phyloP scores from a whole-genome alignment of 1,140 invertebrate genomes.

The Limonius californicus region DNA sequence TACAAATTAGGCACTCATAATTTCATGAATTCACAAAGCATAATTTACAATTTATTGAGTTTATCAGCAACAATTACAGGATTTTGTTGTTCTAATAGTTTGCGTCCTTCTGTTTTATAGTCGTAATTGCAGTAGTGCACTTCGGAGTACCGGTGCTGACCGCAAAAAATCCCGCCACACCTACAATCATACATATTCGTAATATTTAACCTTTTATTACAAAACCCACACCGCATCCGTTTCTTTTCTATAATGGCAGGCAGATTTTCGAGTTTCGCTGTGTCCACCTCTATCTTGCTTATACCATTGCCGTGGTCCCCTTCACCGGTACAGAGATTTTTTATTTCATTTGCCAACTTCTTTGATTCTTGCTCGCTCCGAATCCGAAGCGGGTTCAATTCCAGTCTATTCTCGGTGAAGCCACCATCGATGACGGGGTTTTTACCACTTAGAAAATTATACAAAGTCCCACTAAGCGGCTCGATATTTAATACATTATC shows the following conservation, averaged over 20 bases:
- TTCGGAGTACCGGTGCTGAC: slow-evolving; percentile 74
- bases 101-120: slow-evolving; percentile 69
- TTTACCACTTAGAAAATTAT: neutral
- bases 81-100: slow-evolving; percentile 60
- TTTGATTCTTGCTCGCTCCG: neutral
- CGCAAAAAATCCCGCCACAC: slow-evolving; percentile 70
- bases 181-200: slow-evolving; percentile 71
- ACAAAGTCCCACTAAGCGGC: neutral
- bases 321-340: neutral
- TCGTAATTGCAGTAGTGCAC: slow-evolving; percentile 74
- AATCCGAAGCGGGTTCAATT: neutral
- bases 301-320: neutral
- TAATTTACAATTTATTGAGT: slow-evolving; percentile 67
- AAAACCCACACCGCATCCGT: slow-evolving; percentile 56
- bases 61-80: slow-evolving; percentile 67
- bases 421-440: neutral
- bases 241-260: slow-evolving; percentile 8
- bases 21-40: slow-evolving; percentile 1
- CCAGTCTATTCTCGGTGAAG: neutral
- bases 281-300: neutral
- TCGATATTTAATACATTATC: slow-evolving; percentile 2
- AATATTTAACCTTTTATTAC: slow-evolving; percentile 66
- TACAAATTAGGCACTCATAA: slow-evolving; percentile 4
- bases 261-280: neutral
- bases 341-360: neutral